These are phyloP conservation scores for Busseola fusca DNA, from an alignment of 2,888 invertebrate species.

Conservation along the genomic window DNA sequence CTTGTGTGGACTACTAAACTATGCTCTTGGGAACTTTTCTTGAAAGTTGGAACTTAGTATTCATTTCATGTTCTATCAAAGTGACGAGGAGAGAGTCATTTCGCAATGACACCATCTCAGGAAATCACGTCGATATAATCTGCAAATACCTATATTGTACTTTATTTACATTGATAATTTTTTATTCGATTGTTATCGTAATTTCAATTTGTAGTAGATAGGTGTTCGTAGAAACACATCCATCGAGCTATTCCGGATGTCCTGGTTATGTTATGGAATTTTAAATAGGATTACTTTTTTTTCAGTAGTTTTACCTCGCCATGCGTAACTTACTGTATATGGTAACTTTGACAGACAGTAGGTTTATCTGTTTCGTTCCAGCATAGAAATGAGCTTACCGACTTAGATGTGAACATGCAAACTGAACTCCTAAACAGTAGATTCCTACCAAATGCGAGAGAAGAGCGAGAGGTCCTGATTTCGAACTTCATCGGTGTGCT, in stretches of 20 bases:
- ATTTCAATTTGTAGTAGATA: background rate
- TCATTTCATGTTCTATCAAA: slow-evolving; percentile 50
- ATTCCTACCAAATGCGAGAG: too few relatives aligned
- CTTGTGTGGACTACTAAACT: slow-evolving; percentile 2
- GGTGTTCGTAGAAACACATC: background rate
- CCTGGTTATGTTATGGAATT: background rate
- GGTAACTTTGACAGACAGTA: background rate
- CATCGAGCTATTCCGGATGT: slow-evolving; percentile 10
- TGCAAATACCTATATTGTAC: background rate
- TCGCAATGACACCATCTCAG: slow-evolving; percentile 56
- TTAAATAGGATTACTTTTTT: background rate
- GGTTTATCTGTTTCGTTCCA: background rate
- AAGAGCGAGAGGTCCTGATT: background rate
- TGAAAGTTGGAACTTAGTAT: slow-evolving; percentile 60
- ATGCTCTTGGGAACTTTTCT: slow-evolving; percentile 54
- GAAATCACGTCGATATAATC: slow-evolving; percentile 47
- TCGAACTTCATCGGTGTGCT: background rate
- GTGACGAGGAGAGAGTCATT: slow-evolving; percentile 42
- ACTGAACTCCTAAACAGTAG: background rate
- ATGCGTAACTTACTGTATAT: background rate
- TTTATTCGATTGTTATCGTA: slow-evolving; percentile 6
- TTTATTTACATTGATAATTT: background rate
- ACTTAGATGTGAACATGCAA: background rate
- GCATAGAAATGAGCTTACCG: background rate
- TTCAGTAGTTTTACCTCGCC: background rate